These are phyloP conservation scores for Haemorhous mexicanus DNA, from an alignment of 2,113 vertebrate species.

Conservation along the genomic window DNA sequence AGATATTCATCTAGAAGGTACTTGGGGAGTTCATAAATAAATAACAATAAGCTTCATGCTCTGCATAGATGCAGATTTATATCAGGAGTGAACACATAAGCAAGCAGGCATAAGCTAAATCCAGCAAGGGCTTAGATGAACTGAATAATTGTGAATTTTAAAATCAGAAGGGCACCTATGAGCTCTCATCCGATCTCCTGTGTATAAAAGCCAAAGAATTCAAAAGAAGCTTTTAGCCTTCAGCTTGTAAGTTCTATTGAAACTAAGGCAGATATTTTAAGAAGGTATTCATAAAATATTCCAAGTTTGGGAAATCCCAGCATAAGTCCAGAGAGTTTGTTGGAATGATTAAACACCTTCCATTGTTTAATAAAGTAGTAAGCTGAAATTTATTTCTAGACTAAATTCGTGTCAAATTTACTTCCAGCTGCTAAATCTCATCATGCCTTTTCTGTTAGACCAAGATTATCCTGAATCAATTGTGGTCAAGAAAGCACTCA, in stretches of 20 bases:
- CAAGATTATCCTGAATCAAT: slow-evolving; percentile 26
- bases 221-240: neutral
- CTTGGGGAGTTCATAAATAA: neutral
- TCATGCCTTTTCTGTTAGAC: slow-evolving; percentile 23
- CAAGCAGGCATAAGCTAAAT: neutral
- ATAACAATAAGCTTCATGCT: neutral
- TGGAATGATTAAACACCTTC: slow-evolving; percentile 34
- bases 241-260: neutral
- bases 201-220: neutral
- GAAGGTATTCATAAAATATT: neutral
- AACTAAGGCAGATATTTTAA: neutral
- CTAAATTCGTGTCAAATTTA: slow-evolving; percentile 41
- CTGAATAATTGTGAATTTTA: neutral
- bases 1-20: slow-evolving; percentile 22
- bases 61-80: neutral
- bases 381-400: slow-evolving; percentile 52
- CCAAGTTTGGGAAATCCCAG: neutral
- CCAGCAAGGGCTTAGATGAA: neutral
- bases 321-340: neutral
- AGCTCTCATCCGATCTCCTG: neutral
- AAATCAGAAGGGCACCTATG: neutral
- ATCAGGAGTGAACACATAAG: neutral
- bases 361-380: slow-evolving; percentile 9
- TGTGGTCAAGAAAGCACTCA: slow-evolving; percentile 47
- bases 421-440: slow-evolving; percentile 40